phyloP scores from a whole-genome alignment of 2,113 vertebrate species.

The Tenebrosternarchus preto region DNA sequence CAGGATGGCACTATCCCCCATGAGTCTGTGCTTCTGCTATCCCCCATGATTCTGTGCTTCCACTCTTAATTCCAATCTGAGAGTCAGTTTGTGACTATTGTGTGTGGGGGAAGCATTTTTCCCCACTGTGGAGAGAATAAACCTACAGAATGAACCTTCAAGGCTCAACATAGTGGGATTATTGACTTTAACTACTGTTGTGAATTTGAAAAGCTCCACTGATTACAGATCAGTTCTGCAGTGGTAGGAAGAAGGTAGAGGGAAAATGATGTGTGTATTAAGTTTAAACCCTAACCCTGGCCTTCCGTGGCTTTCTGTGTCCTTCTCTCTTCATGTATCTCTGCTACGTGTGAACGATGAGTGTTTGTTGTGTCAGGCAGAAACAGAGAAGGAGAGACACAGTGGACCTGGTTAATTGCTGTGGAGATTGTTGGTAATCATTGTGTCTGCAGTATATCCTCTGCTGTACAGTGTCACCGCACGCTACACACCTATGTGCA shows the following conservation, averaged over 20 bases:
- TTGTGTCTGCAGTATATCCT: neutral
- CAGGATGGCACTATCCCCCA: neutral
- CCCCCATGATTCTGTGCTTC: neutral
- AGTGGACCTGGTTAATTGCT: constrained; percentile 12
- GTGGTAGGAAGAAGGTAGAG: neutral
- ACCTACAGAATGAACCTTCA: constrained; percentile 14
- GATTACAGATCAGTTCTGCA: constrained; percentile 14
- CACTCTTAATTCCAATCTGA: constrained; percentile 1
- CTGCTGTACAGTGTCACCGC: neutral
- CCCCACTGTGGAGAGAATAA: no score
- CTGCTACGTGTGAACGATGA: neutral
- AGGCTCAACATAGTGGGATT: constrained; percentile 39
- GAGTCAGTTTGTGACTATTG: constrained; percentile 52
- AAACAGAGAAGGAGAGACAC: neutral
- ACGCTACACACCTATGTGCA: neutral
- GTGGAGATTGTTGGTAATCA: neutral
- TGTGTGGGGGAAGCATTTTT: constrained; percentile 30
- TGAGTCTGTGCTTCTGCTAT: neutral
- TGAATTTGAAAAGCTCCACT: constrained; percentile 31
- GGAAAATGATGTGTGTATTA: constrained; percentile 5
- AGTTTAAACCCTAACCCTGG: neutral
- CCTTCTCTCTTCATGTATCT: neutral
- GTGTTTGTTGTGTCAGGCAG: constrained; percentile 16
- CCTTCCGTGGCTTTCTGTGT: constrained; percentile 12
- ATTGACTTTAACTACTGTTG: constrained; percentile 39